Percentiles rank a stretch among this genome's conserved stretches.
Conservation (phyloP, 2,888 invertebrate species). For the Tanaodytes sp. region DNA sequence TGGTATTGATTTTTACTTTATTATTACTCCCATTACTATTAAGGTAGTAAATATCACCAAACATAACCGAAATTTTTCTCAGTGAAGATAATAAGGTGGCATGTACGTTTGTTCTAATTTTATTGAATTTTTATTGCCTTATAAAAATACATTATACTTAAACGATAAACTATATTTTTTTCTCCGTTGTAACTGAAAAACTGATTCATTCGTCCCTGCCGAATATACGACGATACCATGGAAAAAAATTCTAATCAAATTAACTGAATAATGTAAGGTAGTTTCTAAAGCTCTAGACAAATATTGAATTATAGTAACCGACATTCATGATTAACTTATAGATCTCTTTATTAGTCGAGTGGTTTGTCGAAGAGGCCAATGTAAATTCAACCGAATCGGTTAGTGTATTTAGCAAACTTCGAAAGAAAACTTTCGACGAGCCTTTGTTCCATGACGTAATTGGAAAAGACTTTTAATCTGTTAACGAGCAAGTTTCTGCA, state of each 20-base stretch:
- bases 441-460: slow-evolving; percentile 43
- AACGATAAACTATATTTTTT: no score
- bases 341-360: slow-evolving; percentile 45
- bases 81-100: no score
- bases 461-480: slow-evolving; percentile 38
- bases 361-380: slow-evolving; percentile 42
- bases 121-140: no score
- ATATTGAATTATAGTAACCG: slow-evolving; percentile 39
- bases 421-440: slow-evolving; percentile 39
- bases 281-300: slow-evolving; percentile 34
- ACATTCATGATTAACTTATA: slow-evolving; percentile 43
- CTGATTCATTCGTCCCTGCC: no score
- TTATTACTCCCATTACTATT: no score
- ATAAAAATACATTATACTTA: no score
- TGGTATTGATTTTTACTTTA: no score
- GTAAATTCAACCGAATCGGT: slow-evolving; percentile 51
- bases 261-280: slow-evolving; percentile 31
- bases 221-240: no score
- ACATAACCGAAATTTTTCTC: no score
- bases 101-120: no score
- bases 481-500: slow-evolving; percentile 2
- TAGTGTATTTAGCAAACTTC: slow-evolving; percentile 41
- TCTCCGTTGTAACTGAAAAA: no score
- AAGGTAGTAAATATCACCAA: no score
- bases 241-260: slow-evolving; percentile 23